Evolutionary conservation across 2,888 invertebrate genomes (phyloP).

Genomic region (Vannuccia rotundouncinata): DNA sequence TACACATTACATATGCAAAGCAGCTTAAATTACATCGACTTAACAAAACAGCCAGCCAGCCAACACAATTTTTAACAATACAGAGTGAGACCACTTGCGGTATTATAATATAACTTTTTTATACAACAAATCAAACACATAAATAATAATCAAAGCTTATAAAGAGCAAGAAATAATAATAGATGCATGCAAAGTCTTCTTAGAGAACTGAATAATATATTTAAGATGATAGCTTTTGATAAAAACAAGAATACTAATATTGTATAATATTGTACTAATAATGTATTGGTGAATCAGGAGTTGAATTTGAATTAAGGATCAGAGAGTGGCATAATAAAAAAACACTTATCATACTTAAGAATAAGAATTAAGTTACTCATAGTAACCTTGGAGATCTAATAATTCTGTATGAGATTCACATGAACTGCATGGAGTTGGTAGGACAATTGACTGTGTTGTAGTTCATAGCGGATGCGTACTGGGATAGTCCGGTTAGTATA

Average conservation of each 20-base stretch:
- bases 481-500: slow-evolving; percentile 68
- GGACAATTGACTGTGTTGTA: not conserved
- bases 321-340: too few relatives aligned
- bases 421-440: slow-evolving; percentile 9
- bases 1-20: slow-evolving; percentile 18
- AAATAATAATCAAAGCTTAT: slow-evolving; percentile 3
- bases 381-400: too few relatives aligned
- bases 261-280: too few relatives aligned
- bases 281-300: too few relatives aligned
- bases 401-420: too few relatives aligned
- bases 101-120: not conserved
- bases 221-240: too few relatives aligned
- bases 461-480: slow-evolving; percentile 41
- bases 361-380: too few relatives aligned
- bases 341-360: too few relatives aligned
- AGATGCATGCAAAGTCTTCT: not conserved
- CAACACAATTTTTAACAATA: not conserved
- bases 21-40: slow-evolving; percentile 21
- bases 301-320: too few relatives aligned
- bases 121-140: not conserved
- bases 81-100: too few relatives aligned
- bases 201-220: not conserved
- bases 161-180: not conserved
- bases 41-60: slow-evolving; percentile 7
- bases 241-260: not conserved